Evolutionary conservation across 2,888 invertebrate species (phyloP).

Genomic region (Ophioninae sp.): DNA sequence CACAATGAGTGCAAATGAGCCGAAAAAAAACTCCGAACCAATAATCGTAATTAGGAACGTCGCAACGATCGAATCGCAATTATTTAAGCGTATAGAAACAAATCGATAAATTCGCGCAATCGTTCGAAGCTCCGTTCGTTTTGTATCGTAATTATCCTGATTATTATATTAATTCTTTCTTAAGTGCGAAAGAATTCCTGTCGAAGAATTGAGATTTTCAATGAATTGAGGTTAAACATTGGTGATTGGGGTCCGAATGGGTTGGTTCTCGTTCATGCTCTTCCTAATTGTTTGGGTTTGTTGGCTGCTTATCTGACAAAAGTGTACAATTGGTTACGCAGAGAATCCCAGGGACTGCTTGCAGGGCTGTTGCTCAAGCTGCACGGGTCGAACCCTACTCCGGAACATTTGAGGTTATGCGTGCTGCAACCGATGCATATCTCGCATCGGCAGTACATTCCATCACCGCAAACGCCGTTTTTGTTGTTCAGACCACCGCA

Average conservation of each 20-base stretch:
- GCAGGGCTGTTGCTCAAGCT: slow-evolving; percentile 63
- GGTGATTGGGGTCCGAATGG: background rate
- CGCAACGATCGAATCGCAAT: no score
- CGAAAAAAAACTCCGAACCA: background rate
- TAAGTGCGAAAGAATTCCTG: background rate
- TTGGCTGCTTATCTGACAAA: slow-evolving; percentile 65
- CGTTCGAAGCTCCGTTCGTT: slow-evolving; percentile 14
- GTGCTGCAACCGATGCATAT: slow-evolving; percentile 80
- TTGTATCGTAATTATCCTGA: background rate
- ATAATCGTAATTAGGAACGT: background rate
- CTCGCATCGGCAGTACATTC: slow-evolving; percentile 78
- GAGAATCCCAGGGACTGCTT: slow-evolving; percentile 56
- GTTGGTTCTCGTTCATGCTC: slow-evolving; percentile 12
- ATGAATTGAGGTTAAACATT: slow-evolving; percentile 16
- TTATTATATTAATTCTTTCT: slow-evolving; percentile 11
- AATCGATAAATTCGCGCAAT: slow-evolving; percentile 18
- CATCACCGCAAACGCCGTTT: slow-evolving; percentile 79
- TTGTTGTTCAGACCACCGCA: slow-evolving; percentile 79
- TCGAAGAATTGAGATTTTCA: slow-evolving; percentile 29
- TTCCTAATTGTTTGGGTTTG: slow-evolving; percentile 14
- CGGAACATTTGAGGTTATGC: slow-evolving; percentile 68
- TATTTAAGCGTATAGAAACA: background rate
- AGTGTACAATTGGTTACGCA: slow-evolving; percentile 64
- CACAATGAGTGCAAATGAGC: background rate
- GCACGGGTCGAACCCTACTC: slow-evolving; percentile 64